phyloP scores from a whole-genome alignment of 2,888 invertebrate genomes.

The Polia nebulosa region DNA sequence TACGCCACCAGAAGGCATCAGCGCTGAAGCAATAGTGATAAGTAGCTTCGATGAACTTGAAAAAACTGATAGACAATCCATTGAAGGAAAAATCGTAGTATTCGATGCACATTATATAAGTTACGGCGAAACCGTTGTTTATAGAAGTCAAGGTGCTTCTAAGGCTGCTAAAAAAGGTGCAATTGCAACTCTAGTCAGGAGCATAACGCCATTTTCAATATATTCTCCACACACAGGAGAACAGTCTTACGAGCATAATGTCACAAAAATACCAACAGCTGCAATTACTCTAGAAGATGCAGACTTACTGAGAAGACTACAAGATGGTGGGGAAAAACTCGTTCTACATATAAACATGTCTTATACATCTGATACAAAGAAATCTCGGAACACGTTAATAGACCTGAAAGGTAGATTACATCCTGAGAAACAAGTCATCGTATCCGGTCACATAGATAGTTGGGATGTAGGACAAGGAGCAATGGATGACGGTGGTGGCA shows the following conservation, averaged over 20 bases:
- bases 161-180: conserved; percentile 94
- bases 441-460: conserved; percentile 96
- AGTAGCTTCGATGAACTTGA: conserved; percentile 93
- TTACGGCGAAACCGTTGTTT: conserved; percentile 93
- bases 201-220: conserved; percentile 94
- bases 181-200: conserved; percentile 93
- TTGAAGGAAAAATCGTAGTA: conserved; percentile 94
- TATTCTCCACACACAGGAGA: conserved; percentile 94
- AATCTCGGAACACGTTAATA: conserved; percentile 93
- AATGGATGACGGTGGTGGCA: conserved; percentile 96
- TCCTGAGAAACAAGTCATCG: conserved; percentile 92
- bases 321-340: conserved; percentile 86
- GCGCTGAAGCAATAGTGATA: conserved; percentile 93
- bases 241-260: conserved; percentile 91
- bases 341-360: conserved; percentile 91
- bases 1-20: conserved; percentile 93
- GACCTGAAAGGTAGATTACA: conserved; percentile 91
- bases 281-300: conserved; percentile 95
- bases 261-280: conserved; percentile 93
- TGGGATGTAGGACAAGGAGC: conserved; percentile 98
- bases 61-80: conserved; percentile 81
- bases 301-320: conserved; percentile 92
- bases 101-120: conserved; percentile 92
- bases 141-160: conserved; percentile 92
- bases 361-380: conserved; percentile 89